phyloP scores from a whole-genome alignment of 2,888 invertebrate genomes.

The Colostygia pectinataria region DNA sequence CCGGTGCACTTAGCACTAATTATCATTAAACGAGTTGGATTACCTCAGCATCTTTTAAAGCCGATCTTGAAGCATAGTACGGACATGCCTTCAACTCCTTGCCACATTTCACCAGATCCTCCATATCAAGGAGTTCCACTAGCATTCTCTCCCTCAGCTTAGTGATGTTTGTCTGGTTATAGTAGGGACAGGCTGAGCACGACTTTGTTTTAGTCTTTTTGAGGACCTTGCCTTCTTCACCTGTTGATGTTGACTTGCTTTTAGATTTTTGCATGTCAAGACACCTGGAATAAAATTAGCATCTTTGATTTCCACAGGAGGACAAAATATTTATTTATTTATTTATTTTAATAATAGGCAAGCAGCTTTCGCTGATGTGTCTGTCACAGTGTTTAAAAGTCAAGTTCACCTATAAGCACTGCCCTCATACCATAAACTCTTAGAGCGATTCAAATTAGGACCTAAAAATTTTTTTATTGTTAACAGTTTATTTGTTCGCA shows the following conservation, averaged over 20 bases:
- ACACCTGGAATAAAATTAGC: slow-evolving; percentile 83
- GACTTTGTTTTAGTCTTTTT: slow-evolving; percentile 84
- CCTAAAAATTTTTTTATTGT: too few relatives aligned
- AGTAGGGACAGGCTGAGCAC: slow-evolving; percentile 86
- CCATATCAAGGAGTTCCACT: slow-evolving; percentile 91
- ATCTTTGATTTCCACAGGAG: too few relatives aligned
- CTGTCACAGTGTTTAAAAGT: too few relatives aligned
- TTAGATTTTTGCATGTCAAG: slow-evolving; percentile 90
- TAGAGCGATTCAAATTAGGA: too few relatives aligned
- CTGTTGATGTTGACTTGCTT: slow-evolving; percentile 79
- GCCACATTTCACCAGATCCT: slow-evolving; percentile 89
- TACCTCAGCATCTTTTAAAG: slow-evolving; percentile 91
- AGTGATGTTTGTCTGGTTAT: slow-evolving; percentile 84
- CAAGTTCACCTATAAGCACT: too few relatives aligned
- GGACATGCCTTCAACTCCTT: slow-evolving; percentile 92
- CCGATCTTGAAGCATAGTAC: slow-evolving; percentile 94
- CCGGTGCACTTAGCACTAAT: too few relatives aligned
- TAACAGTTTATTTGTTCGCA: too few relatives aligned
- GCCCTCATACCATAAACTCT: too few relatives aligned
- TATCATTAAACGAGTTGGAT: too few relatives aligned
- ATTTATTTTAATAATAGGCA: too few relatives aligned
- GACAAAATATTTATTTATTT: too few relatives aligned
- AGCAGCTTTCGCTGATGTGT: too few relatives aligned
- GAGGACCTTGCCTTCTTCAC: slow-evolving; percentile 83
- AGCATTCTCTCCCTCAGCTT: slow-evolving; percentile 85